Conservation (phyloP, 1,140 invertebrate genomes). For the Luehdorfia chinensis region DNA sequence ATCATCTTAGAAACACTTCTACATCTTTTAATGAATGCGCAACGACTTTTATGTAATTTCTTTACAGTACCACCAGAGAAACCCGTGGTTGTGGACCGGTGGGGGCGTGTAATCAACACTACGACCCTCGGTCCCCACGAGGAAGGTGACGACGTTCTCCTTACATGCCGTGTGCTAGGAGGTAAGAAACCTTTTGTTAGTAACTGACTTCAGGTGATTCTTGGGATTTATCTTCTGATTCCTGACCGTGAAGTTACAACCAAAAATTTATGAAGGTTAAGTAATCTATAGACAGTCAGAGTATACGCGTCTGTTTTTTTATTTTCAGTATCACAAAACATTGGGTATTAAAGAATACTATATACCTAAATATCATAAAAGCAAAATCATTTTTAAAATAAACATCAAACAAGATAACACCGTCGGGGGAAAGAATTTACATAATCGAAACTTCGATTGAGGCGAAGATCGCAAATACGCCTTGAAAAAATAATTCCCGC, state of each 20-base stretch:
- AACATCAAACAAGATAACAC: constrained; percentile 13
- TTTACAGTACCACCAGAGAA: constrained; percentile 89
- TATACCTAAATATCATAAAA: too few species aligned
- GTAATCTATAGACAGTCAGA: too few species aligned
- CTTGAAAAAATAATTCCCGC: constrained; percentile 9
- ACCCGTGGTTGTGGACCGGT: constrained; percentile 88
- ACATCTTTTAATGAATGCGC: too few species aligned
- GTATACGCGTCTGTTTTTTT: too few species aligned
- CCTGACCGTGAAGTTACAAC: too few species aligned
- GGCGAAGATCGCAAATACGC: constrained; percentile 21
- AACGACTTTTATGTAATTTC: too few species aligned
- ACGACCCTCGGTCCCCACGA: constrained; percentile 87
- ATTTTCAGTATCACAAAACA: too few species aligned
- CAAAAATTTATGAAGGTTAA: too few species aligned
- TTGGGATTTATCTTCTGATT: too few species aligned
- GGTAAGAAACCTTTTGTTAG: constrained; percentile 73
- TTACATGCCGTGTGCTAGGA: constrained; percentile 79
- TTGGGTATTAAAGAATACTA: too few species aligned
- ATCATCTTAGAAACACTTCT: too few species aligned
- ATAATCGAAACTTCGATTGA: constrained; percentile 73
- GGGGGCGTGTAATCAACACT: constrained; percentile 84
- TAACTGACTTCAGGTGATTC: too few species aligned
- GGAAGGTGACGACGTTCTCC: constrained; percentile 81
- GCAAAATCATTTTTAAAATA: constrained; percentile 14
- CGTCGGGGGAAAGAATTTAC: constrained; percentile 45